Percentiles rank a stretch among this genome's conserved stretches.
Evolutionary conservation across 2,113 vertebrate species (phyloP).

Genomic region (Thunnus maccoyii): DNA sequence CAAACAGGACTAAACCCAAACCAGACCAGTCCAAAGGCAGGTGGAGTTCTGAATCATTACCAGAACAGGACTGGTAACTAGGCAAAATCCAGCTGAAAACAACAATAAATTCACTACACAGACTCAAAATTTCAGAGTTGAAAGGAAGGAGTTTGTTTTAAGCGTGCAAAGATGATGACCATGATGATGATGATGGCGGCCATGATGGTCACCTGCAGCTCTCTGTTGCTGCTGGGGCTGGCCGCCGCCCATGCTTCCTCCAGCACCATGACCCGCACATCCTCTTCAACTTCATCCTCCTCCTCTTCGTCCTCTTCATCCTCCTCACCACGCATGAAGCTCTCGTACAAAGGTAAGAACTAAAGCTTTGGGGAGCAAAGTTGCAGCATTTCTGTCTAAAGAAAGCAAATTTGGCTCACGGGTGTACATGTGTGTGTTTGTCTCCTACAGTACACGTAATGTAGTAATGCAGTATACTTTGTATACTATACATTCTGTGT

Average conservation of each 20-base stretch:
- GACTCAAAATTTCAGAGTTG: neutral
- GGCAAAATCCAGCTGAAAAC: neutral
- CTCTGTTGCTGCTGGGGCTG: constrained; percentile 77
- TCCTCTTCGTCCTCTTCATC: constrained; percentile 61
- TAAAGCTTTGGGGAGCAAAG: neutral
- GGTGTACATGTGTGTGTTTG: neutral
- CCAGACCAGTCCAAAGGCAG: neutral
- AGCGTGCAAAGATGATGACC: constrained; percentile 74
- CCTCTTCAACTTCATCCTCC: constrained; percentile 53
- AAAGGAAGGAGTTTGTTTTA: constrained; percentile 3
- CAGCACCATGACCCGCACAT: constrained; percentile 47
- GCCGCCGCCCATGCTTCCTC: constrained; percentile 73
- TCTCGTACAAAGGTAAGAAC: constrained; percentile 84
- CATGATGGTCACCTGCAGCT: constrained; percentile 78
- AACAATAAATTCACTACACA: neutral
- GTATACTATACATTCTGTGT: neutral
- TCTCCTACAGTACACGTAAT: constrained; percentile 2
- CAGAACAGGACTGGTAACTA: neutral
- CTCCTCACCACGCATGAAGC: constrained; percentile 83
- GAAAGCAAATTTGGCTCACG: neutral
- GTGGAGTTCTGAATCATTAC: neutral
- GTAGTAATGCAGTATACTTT: neutral
- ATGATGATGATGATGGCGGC: constrained; percentile 80
- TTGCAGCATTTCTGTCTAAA: neutral
- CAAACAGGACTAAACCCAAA: constrained; percentile 3